phyloP scores from a whole-genome alignment of 2,113 vertebrate species.

The Anolis carolinensis region DNA sequence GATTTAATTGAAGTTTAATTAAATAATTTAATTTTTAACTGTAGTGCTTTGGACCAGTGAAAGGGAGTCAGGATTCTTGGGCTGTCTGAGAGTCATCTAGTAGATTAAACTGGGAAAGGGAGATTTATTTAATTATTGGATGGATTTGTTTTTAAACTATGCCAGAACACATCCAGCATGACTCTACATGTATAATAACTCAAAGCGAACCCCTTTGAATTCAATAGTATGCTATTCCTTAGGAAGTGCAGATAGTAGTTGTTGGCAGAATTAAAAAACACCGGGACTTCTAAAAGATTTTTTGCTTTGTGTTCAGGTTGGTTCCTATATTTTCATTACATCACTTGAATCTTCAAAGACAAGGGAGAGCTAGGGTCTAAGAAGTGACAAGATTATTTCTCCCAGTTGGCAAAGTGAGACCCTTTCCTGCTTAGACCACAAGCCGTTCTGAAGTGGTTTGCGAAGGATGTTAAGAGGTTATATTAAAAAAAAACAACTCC shows the following conservation, averaged over 20 bases:
- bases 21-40: neutral
- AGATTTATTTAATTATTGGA: slow-evolving; percentile 2
- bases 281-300: neutral
- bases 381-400: too few species aligned
- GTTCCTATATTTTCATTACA: neutral
- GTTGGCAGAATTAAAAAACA: neutral
- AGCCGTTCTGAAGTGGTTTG: too few species aligned
- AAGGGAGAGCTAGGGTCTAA: too few species aligned
- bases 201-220: too few species aligned
- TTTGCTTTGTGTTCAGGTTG: neutral
- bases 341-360: neutral
- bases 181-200: neutral
- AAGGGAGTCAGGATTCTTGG: neutral
- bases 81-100: neutral
- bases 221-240: neutral
- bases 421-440: too few species aligned
- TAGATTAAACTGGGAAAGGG: neutral
- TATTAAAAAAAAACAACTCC: neutral
- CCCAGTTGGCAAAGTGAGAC: too few species aligned
- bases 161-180: neutral
- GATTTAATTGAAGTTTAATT: neutral
- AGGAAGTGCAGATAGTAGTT: too few species aligned
- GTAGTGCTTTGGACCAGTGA: neutral
- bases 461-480: neutral
- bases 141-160: neutral